Conservation (phyloP, 1,140 invertebrate species). For the Asbolus verrucosus region DNA sequence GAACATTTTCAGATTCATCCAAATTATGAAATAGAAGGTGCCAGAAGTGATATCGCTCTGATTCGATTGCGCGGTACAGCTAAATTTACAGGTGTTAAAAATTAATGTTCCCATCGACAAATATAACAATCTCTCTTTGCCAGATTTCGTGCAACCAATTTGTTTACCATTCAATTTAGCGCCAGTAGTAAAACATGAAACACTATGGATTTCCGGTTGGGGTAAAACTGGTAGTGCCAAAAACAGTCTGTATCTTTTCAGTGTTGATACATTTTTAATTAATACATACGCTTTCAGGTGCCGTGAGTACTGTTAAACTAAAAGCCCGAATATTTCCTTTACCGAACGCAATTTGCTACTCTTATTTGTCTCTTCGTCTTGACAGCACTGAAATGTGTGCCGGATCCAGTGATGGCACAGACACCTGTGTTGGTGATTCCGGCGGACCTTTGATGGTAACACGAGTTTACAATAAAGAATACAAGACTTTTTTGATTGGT, state of each 20-base stretch:
- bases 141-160: slow-evolving; percentile 76
- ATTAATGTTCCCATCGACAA: neutral
- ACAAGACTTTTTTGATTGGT: slow-evolving; percentile 63
- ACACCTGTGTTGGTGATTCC: slow-evolving; percentile 72
- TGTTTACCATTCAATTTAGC: slow-evolving; percentile 69
- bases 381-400: slow-evolving; percentile 66
- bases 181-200: neutral
- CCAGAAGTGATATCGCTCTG: slow-evolving; percentile 79
- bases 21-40: slow-evolving; percentile 63
- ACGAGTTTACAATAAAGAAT: neutral
- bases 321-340: slow-evolving; percentile 52
- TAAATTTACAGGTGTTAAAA: slow-evolving; percentile 68
- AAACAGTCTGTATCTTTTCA: slow-evolving; percentile 52
- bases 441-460: slow-evolving; percentile 72
- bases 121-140: slow-evolving; percentile 47
- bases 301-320: slow-evolving; percentile 43
- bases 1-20: neutral
- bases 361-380: slow-evolving; percentile 42
- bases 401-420: slow-evolving; percentile 64
- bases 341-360: slow-evolving; percentile 59
- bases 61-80: slow-evolving; percentile 73
- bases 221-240: slow-evolving; percentile 62
- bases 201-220: slow-evolving; percentile 60
- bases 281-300: too few species aligned
- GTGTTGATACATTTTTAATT: too few species aligned